phyloP scores from a whole-genome alignment of 2,888 invertebrate species.

The Brachycybe producta region DNA sequence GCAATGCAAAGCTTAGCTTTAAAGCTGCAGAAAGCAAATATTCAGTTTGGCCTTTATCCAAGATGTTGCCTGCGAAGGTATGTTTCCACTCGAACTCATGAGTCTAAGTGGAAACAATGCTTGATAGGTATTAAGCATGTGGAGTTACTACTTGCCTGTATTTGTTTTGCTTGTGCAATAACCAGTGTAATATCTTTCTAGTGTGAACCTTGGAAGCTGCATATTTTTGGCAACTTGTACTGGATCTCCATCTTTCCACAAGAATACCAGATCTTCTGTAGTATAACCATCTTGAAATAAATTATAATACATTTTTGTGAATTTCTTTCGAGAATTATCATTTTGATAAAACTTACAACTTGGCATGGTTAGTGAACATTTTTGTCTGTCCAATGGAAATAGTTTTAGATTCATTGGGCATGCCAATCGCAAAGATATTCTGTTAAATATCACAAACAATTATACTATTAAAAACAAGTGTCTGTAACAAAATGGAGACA shows the following conservation, averaged over 20 bases:
- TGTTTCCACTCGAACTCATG: no score
- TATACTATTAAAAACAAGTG: background rate
- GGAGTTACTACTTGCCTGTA: constrained; percentile 32
- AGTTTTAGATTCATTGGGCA: constrained; percentile 96
- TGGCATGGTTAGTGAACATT: constrained; percentile 87
- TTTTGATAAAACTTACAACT: constrained; percentile 64
- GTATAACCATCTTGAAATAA: constrained; percentile 88
- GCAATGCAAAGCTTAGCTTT: no score
- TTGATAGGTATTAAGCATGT: no score
- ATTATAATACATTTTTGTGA: no score
- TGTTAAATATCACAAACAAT: constrained; percentile 31
- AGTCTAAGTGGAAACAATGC: no score
- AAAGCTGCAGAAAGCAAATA: no score
- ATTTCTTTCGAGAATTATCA: background rate
- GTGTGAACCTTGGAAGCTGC: constrained; percentile 34
- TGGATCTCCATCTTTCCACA: constrained; percentile 65
- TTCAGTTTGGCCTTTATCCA: no score
- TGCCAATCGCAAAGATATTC: constrained; percentile 86
- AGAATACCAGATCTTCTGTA: constrained; percentile 85
- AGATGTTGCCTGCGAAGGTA: no score
- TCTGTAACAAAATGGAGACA: background rate
- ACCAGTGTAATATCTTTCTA: constrained; percentile 31
- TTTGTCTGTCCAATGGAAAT: constrained; percentile 90
- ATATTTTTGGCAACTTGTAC: constrained; percentile 34
- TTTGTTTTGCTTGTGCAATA: constrained; percentile 36